A percentile compares a stretch with the other conserved stretches of the same genome.
These are phyloP conservation scores for Sebastes jordani DNA, from an alignment of 2,797 vertebrate genomes.

Conservation along the genomic window DNA sequence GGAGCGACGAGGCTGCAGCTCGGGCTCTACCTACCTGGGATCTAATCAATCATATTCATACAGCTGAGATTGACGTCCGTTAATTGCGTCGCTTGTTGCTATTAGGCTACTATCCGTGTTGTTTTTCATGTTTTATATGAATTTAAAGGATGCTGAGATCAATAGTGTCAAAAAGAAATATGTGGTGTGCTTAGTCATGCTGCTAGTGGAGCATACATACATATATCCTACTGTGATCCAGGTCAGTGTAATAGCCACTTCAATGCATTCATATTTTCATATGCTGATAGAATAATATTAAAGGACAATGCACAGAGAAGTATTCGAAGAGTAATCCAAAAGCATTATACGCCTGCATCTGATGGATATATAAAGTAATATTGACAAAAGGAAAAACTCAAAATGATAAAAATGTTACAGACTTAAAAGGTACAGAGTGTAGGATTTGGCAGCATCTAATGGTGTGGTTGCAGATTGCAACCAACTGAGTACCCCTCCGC, in stretches of 20 bases:
- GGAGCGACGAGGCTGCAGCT: slow-evolving; percentile 22
- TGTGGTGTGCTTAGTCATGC: neutral
- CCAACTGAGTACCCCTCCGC: no score
- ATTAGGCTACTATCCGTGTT: neutral
- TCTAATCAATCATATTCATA: slow-evolving; percentile 34
- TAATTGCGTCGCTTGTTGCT: neutral
- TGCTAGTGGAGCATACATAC: neutral
- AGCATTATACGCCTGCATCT: neutral
- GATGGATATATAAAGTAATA: neutral
- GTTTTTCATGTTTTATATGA: neutral
- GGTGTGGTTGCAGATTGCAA: no score
- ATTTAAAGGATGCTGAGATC: slow-evolving; percentile 1
- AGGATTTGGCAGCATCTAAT: no score
- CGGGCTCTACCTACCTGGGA: neutral
- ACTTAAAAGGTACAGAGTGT: neutral
- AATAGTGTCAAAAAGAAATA: neutral
- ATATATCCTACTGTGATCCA: neutral
- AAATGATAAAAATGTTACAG: neutral
- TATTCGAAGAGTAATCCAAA: neutral
- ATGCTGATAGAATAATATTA: neutral
- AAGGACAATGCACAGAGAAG: neutral
- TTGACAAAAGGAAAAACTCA: neutral
- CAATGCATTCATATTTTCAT: neutral
- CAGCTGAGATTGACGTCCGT: neutral
- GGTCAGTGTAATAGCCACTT: neutral